These are phyloP conservation scores for Protonibea diacanthus DNA, from an alignment of 2,797 vertebrate species.

Conservation along the genomic window DNA sequence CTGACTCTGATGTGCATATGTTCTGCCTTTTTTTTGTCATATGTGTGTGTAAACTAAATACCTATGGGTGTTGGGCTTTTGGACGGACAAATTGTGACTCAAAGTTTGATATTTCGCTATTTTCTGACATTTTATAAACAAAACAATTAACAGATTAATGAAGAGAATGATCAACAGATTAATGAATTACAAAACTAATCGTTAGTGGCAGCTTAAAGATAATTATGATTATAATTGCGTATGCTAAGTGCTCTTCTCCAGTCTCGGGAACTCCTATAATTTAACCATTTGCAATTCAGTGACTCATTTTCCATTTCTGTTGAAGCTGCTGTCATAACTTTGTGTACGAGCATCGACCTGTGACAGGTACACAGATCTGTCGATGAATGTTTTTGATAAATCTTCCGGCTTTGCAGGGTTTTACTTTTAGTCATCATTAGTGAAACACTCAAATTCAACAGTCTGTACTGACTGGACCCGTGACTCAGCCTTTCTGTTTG, in stretches of 20 bases:
- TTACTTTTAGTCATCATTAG: background rate
- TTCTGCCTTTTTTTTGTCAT: background rate
- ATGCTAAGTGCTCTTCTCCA: background rate
- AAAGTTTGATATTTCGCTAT: background rate
- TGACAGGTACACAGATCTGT: background rate
- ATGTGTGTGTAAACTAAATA: background rate
- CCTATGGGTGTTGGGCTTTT: background rate
- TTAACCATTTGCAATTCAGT: background rate
- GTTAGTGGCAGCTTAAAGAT: background rate
- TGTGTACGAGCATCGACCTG: background rate
- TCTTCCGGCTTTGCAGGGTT: background rate
- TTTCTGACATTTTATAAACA: background rate
- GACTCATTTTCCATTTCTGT: background rate
- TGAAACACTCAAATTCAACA: too few species aligned
- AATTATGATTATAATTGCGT: too few species aligned
- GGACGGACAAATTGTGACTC: background rate
- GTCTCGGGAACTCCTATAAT: background rate
- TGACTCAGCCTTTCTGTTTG: constrained; percentile 2
- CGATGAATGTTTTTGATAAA: background rate
- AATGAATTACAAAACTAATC: background rate
- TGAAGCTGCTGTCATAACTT: background rate
- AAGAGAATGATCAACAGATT: background rate
- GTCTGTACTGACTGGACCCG: background rate
- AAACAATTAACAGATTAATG: background rate
- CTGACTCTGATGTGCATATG: too few species aligned